Percentiles rank a stretch among this genome's conserved stretches.
Conservation (phyloP, 2,797 vertebrate species). For the Pteronotus mesoamericanus region DNA sequence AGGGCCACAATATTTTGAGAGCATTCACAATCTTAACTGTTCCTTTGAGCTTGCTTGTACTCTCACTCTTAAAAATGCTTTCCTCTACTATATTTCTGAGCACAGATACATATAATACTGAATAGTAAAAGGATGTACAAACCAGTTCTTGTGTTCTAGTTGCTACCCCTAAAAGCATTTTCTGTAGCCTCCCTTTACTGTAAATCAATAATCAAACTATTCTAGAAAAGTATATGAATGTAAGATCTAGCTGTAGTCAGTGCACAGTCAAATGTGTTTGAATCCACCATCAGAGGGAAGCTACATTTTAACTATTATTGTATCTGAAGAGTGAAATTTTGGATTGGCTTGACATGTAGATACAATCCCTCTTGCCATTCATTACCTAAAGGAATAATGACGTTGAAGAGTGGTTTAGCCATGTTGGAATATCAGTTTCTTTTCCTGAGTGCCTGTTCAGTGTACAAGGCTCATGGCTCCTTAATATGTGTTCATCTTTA, state of each 20-base stretch:
- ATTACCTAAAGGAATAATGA: background rate
- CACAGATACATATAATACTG: background rate
- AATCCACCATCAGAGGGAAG: background rate
- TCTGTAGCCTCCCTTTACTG: background rate
- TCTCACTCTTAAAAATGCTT: background rate
- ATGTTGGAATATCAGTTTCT: background rate
- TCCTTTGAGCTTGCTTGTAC: background rate
- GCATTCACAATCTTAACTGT: background rate
- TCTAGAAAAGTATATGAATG: background rate
- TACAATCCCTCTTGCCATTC: background rate
- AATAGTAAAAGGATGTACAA: background rate
- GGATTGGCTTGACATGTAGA: background rate
- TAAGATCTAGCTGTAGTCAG: background rate
- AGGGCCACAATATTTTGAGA: conserved; percentile 2
- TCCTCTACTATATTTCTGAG: background rate
- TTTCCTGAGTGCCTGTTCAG: background rate
- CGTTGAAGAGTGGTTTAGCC: background rate
- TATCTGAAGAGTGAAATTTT: background rate
- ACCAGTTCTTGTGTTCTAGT: background rate
- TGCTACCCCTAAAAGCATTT: background rate
- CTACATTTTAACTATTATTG: background rate
- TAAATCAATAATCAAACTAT: background rate
- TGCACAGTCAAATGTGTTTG: background rate
- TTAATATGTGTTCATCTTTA: background rate
- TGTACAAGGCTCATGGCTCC: background rate